phyloP scores from a whole-genome alignment of 37 sponge, comb jelly and placozoan species.

The Halisarca cf. caerulea region DNA sequence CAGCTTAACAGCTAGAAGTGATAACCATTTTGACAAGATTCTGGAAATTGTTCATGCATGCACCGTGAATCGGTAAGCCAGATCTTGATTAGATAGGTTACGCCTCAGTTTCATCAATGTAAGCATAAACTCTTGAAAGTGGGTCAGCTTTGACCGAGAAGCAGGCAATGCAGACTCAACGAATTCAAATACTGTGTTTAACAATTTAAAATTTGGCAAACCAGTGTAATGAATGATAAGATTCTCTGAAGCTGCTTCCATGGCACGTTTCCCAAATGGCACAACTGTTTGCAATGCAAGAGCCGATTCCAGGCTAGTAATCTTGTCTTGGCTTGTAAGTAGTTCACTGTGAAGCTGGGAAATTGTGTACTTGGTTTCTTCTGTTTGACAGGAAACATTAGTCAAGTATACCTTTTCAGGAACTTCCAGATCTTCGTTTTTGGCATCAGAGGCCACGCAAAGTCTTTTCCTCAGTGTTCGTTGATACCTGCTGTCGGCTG shows the following conservation, averaged over 20 bases:
- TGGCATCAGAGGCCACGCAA: not conserved
- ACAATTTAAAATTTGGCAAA: not conserved
- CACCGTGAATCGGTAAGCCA: no score
- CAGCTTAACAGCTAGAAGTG: constrained; percentile 23
- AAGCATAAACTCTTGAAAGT: no score
- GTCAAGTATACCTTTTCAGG: not conserved
- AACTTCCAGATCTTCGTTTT: not conserved
- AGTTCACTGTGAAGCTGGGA: not conserved
- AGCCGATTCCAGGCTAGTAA: not conserved
- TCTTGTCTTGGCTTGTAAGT: not conserved
- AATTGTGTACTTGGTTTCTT: not conserved
- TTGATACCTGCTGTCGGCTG: constrained; percentile 5
- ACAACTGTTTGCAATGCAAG: not conserved
- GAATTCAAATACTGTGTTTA: not conserved
- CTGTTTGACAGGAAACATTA: constrained; percentile 10
- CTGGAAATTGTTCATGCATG: constrained; percentile 40
- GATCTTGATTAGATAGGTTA: no score
- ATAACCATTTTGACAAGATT: constrained; percentile 36
- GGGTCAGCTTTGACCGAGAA: no score
- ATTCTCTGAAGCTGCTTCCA: constrained; percentile 1
- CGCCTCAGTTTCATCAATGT: no score
- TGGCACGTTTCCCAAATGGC: not conserved
- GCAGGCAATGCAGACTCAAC: not conserved
- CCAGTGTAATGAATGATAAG: constrained; percentile 20
- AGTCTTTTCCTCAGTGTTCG: not conserved